Percentiles rank a stretch among this genome's conserved stretches.
Conservation (phyloP, 1,140 invertebrate species). For the Ladona fulva region DNA sequence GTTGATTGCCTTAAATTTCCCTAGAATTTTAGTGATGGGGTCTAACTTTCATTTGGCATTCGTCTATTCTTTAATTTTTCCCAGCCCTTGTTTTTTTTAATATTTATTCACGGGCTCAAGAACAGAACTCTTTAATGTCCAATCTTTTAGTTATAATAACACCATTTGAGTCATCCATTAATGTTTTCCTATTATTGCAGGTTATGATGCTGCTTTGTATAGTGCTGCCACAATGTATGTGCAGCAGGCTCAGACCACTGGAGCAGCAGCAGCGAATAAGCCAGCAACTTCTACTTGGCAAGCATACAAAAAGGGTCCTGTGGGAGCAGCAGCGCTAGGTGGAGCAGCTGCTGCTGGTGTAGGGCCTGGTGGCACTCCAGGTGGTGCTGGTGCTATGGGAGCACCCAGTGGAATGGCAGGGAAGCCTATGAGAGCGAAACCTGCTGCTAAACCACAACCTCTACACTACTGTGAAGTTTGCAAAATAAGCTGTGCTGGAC, state of each 20-base stretch:
- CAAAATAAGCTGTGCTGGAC: slow-evolving; percentile 94
- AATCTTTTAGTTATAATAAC: no score
- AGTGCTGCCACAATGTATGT: slow-evolving; percentile 89
- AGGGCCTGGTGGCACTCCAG: neutral
- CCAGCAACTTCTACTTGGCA: slow-evolving; percentile 43
- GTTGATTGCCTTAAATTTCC: no score
- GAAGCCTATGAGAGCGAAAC: slow-evolving; percentile 60
- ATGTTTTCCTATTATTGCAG: slow-evolving; percentile 32
- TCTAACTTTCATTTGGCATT: no score
- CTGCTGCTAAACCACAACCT: slow-evolving; percentile 80
- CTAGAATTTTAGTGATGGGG: no score
- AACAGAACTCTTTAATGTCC: no score
- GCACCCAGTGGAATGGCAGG: slow-evolving; percentile 20
- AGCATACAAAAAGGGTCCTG: slow-evolving; percentile 54
- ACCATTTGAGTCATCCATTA: slow-evolving; percentile 18
- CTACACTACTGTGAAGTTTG: slow-evolving; percentile 94
- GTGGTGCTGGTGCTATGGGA: neutral
- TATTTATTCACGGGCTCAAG: no score
- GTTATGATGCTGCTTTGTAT: slow-evolving; percentile 86
- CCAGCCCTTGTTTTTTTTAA: no score
- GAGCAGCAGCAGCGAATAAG: slow-evolving; percentile 26
- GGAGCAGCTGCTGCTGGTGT: slow-evolving; percentile 26
- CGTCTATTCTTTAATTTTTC: no score
- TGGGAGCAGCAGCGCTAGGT: slow-evolving; percentile 45
- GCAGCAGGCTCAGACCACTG: slow-evolving; percentile 46